Evolutionary conservation across 2,797 vertebrate species (phyloP).

Genomic region (Pyrrhura leucotis): DNA sequence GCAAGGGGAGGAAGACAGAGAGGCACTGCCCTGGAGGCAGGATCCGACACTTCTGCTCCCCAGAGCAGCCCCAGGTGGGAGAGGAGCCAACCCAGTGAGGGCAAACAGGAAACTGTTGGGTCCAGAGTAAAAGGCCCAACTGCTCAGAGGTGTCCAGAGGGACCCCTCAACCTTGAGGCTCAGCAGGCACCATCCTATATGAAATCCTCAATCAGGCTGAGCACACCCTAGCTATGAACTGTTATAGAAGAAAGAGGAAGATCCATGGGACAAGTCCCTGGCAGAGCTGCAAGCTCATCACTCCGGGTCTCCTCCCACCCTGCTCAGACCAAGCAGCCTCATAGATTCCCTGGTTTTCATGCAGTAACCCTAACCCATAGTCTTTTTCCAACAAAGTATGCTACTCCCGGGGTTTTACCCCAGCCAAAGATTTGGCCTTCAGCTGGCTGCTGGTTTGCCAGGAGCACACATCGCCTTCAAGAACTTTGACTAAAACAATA

Average conservation of each 20-base stretch:
- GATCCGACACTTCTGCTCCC: neutral
- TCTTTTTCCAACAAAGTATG: neutral
- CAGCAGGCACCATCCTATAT: neutral
- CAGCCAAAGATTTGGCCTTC: neutral
- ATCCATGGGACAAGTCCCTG: fast-evolving
- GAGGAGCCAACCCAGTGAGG: neutral
- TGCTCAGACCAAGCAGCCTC: neutral
- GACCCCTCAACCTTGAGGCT: neutral
- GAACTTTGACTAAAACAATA: constrained; percentile 77
- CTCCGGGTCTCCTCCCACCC: neutral
- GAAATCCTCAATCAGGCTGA: neutral
- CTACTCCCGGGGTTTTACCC: neutral
- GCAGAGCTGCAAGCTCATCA: neutral
- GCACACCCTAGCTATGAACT: fast-evolving
- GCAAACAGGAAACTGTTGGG: neutral
- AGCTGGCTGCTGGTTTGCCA: neutral
- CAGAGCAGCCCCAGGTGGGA: fast-evolving
- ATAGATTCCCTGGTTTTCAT: neutral
- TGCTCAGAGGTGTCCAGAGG: neutral
- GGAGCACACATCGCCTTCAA: neutral
- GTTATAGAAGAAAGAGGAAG: fast-evolving
- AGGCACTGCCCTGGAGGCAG: neutral
- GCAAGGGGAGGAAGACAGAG: neutral
- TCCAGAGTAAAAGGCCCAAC: neutral
- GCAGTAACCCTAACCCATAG: neutral